Percentiles rank a stretch among this genome's conserved stretches.
These are phyloP conservation scores for Saxidomus purpurata DNA, from an alignment of 1,140 invertebrate genomes.

Conservation along the genomic window DNA sequence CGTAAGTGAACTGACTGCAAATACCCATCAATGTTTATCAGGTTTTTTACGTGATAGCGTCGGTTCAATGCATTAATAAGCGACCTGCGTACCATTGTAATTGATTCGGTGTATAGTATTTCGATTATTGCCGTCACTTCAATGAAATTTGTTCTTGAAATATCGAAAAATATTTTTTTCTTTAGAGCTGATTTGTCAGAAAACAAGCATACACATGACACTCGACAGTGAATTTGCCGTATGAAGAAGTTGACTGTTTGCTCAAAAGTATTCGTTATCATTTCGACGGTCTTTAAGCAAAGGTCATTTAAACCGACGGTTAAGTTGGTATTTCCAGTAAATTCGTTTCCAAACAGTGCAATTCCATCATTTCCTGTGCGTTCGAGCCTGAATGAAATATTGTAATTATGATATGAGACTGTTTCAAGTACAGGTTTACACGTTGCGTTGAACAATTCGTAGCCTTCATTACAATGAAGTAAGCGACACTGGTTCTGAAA, in stretches of 20 bases:
- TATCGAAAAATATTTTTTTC: not conserved
- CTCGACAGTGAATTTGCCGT: not conserved
- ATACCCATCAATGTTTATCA: not conserved
- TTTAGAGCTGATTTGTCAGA: not conserved
- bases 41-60: not conserved
- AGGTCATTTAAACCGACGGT: not conserved
- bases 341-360: not conserved
- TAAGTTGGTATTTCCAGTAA: not conserved
- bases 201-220: not conserved
- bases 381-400: too few species aligned
- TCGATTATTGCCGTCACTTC: not conserved
- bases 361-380: not conserved
- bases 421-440: not conserved
- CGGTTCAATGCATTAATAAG: not conserved
- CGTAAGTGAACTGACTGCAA: too few species aligned
- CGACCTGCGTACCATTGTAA: not conserved
- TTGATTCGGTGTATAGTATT: not conserved
- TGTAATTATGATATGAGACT: not conserved
- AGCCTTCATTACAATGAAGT: not conserved
- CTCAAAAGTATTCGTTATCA: not conserved
- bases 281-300: not conserved
- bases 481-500: conserved; percentile 34
- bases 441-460: not conserved
- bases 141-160: not conserved
- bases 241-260: not conserved